phyloP scores from a whole-genome alignment of 2,888 invertebrate species.

The Acronicta alni region DNA sequence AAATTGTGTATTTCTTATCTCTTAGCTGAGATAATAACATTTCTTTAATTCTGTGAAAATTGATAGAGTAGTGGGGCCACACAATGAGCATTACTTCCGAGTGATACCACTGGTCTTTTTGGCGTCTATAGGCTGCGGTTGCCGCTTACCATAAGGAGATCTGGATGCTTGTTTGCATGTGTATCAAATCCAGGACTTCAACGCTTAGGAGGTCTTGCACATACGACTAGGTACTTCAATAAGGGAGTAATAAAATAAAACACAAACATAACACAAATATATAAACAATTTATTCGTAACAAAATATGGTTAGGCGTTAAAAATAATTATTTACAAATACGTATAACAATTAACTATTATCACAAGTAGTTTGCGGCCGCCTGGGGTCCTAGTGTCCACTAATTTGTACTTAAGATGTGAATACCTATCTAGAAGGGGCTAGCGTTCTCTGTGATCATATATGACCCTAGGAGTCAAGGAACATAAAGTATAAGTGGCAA shows the following conservation, averaged over 20 bases:
- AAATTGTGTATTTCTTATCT: too few species aligned
- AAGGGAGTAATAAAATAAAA: constrained; percentile 19
- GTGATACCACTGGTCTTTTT: too few species aligned
- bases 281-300: constrained; percentile 61
- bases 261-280: constrained; percentile 33
- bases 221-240: too few species aligned
- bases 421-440: constrained; percentile 10
- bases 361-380: constrained; percentile 48
- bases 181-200: too few species aligned
- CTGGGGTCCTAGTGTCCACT: constrained; percentile 22
- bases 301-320: constrained; percentile 58
- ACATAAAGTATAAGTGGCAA: constrained; percentile 14
- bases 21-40: too few species aligned
- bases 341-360: constrained; percentile 54
- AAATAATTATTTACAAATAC: constrained; percentile 57
- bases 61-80: too few species aligned
- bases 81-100: too few species aligned
- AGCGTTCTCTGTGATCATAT: constrained; percentile 11
- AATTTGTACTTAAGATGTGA: constrained; percentile 51
- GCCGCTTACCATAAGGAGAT: too few species aligned
- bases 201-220: too few species aligned
- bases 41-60: too few species aligned
- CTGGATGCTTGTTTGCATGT: too few species aligned
- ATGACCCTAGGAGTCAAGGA: constrained; percentile 13
- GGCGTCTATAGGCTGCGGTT: too few species aligned